Evolutionary conservation across 2,113 vertebrate species (phyloP).

Genomic region (Psophia crepitans): DNA sequence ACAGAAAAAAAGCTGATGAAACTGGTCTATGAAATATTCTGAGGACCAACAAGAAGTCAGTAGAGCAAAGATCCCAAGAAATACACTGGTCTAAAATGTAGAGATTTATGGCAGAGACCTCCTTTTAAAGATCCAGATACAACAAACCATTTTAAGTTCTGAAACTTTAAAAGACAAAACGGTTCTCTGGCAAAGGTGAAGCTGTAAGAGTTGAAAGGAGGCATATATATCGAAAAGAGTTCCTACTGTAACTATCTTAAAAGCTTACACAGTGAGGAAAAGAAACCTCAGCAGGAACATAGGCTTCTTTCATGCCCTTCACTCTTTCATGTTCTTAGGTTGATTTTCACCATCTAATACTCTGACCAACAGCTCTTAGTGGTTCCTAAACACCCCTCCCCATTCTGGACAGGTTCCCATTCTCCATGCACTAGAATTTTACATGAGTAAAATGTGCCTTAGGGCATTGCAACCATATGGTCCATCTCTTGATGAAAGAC

Average conservation of each 20-base stretch:
- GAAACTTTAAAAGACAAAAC: not conserved
- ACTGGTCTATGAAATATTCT: not conserved
- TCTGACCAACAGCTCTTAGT: not conserved
- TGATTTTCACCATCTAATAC: not conserved
- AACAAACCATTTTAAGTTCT: not conserved
- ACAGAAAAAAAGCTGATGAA: not conserved
- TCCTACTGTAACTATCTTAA: not conserved
- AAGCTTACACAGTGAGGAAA: not conserved
- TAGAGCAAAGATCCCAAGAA: not conserved
- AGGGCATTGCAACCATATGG: not conserved
- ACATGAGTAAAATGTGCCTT: not conserved
- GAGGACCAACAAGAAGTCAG: not conserved
- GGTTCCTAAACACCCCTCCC: not conserved
- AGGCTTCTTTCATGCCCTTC: not conserved
- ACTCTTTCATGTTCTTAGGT: not conserved
- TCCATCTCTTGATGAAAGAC: not conserved
- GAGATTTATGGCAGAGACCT: not conserved
- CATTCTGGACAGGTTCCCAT: not conserved
- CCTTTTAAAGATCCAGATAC: not conserved
- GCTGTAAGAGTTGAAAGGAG: not conserved
- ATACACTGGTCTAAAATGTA: not conserved
- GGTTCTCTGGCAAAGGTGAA: not conserved
- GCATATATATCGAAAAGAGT: not conserved
- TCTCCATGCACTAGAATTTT: not conserved
- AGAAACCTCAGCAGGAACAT: not conserved